These are phyloP conservation scores for Takifugu bimaculatus DNA, from an alignment of 2,113 vertebrate species.

Conservation along the genomic window DNA sequence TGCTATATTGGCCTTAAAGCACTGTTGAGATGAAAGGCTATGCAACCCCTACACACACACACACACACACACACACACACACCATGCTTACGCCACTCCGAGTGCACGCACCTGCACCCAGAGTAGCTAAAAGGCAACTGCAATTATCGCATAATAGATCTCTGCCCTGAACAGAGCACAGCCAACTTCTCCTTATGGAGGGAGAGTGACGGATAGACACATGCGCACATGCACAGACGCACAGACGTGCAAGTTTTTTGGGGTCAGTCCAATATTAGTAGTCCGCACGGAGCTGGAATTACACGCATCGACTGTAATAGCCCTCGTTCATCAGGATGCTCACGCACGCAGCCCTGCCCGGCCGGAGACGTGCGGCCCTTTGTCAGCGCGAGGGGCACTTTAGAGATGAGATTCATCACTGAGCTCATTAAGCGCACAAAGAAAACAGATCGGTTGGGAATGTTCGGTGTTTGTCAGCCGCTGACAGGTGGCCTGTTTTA, in stretches of 20 bases:
- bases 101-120: conserved; percentile 41
- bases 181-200: not conserved
- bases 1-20: conserved; percentile 56
- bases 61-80: conserved; percentile 8
- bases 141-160: conserved; percentile 49
- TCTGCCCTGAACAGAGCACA: conserved; percentile 33
- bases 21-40: conserved; percentile 49
- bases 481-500: conserved; percentile 51
- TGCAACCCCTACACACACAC: not conserved
- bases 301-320: conserved; percentile 46
- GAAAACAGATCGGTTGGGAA: conserved; percentile 61
- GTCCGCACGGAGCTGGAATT: conserved; percentile 37
- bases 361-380: conserved; percentile 40
- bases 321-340: conserved; percentile 52
- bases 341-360: conserved; percentile 13
- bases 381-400: conserved; percentile 44
- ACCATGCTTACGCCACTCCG: conserved; percentile 13
- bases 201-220: not conserved
- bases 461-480: conserved; percentile 58
- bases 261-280: conserved; percentile 34
- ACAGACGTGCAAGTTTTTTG: not conserved
- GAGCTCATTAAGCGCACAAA: conserved; percentile 54
- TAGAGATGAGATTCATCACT: conserved; percentile 56
- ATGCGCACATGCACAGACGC: not conserved
- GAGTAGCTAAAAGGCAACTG: conserved; percentile 36